Evolutionary conservation across 2,888 invertebrate genomes (phyloP).

Genomic region (Cantharis lateralis): DNA sequence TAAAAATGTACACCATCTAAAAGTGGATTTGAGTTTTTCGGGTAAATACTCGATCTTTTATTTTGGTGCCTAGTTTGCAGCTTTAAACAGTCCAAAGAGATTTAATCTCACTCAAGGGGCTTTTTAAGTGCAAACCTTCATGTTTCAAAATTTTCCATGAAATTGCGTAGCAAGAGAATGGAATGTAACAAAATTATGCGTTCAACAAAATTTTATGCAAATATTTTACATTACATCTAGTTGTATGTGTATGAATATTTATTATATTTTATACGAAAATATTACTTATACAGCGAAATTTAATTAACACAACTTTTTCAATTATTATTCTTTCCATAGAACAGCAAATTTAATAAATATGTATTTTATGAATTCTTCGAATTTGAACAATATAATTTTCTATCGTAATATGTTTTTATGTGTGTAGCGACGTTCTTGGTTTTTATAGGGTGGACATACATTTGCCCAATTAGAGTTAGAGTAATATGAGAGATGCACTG

Average conservation of each 20-base stretch:
- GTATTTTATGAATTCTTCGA: too few relatives aligned
- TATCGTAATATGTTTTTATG: too few relatives aligned
- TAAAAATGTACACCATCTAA: not conserved
- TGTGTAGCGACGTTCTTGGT: too few relatives aligned
- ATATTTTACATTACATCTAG: slow-evolving; percentile 18
- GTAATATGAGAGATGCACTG: too few relatives aligned
- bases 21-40: not conserved
- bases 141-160: slow-evolving; percentile 16
- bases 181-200: slow-evolving; percentile 21
- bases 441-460: too few relatives aligned
- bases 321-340: not conserved
- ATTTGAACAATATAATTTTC: too few relatives aligned
- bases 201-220: slow-evolving; percentile 22
- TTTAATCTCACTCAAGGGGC: slow-evolving; percentile 19
- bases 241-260: slow-evolving; percentile 19
- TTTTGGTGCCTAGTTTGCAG: slow-evolving; percentile 6
- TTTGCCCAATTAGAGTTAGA: too few relatives aligned
- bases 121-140: slow-evolving; percentile 17
- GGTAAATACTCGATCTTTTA: not conserved
- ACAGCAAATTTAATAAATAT: too few relatives aligned
- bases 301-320: not conserved
- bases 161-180: slow-evolving; percentile 16
- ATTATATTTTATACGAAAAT: not conserved
- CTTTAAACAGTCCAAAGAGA: slow-evolving; percentile 7
- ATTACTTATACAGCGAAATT: not conserved